Evolutionary conservation across 2,113 vertebrate genomes (phyloP).

Genomic region (Triplophysa tibetana): DNA sequence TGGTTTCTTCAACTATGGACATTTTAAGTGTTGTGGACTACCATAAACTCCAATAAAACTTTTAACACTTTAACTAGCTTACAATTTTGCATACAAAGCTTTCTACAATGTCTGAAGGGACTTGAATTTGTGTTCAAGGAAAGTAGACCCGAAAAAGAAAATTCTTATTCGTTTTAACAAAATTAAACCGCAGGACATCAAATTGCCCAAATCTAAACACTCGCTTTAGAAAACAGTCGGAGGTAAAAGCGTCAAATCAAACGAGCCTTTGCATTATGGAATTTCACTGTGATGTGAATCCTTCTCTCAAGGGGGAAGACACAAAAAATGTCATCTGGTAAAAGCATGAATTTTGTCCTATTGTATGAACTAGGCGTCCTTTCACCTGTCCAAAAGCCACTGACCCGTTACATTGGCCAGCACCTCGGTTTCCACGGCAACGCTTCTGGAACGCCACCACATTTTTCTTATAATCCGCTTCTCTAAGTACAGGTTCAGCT

Average conservation of each 20-base stretch:
- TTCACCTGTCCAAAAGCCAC: constrained; percentile 59
- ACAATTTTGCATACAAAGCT: no score
- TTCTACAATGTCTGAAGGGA: no score
- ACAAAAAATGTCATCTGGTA: constrained; percentile 33
- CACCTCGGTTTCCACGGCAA: constrained; percentile 52
- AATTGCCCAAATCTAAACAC: constrained; percentile 21
- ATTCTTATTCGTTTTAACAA: neutral
- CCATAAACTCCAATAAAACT: no score
- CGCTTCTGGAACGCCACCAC: constrained; percentile 53
- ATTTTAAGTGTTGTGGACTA: no score
- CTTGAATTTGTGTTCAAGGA: no score
- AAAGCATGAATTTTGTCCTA: constrained; percentile 23
- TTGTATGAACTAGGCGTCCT: neutral
- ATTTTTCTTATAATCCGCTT: constrained; percentile 51
- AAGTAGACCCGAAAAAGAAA: no score
- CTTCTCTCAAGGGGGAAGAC: constrained; percentile 29
- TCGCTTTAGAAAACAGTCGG: constrained; percentile 16
- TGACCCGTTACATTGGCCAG: constrained; percentile 38
- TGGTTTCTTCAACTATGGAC: no score
- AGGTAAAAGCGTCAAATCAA: constrained; percentile 57
- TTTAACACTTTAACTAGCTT: no score
- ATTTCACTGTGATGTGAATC: constrained; percentile 45
- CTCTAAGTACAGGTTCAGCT: constrained; percentile 45
- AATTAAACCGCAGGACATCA: neutral
- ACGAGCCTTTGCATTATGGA: constrained; percentile 35